Conservation (phyloP, 2,888 invertebrate genomes). For the Andricus curvator region DNA sequence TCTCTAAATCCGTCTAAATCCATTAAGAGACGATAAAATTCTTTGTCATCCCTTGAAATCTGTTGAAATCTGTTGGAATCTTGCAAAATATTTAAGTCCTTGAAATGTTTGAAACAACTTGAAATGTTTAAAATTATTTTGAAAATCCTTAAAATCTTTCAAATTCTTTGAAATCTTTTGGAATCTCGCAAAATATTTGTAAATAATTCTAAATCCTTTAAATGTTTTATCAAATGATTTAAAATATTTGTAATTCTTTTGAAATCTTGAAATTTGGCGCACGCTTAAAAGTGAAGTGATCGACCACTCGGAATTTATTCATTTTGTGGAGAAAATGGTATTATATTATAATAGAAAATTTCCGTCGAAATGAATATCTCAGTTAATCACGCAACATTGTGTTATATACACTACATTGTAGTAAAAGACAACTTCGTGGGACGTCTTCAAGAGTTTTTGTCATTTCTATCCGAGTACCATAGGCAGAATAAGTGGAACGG, state of each 20-base stretch:
- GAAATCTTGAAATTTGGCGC: too few relatives aligned
- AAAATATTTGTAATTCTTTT: background rate
- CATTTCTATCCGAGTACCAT: background rate
- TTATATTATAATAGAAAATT: background rate
- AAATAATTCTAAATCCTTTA: too few relatives aligned
- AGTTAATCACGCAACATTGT: background rate
- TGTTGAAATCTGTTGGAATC: too few relatives aligned
- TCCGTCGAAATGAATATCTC: background rate
- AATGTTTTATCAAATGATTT: background rate
- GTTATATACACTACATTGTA: background rate
- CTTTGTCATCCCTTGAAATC: too few relatives aligned
- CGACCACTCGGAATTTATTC: background rate
- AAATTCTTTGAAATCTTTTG: too few relatives aligned
- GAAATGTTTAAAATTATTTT: too few relatives aligned
- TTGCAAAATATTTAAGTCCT: too few relatives aligned
- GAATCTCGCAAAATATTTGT: too few relatives aligned
- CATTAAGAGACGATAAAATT: too few relatives aligned
- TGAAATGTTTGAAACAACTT: too few relatives aligned
- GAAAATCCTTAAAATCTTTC: too few relatives aligned
- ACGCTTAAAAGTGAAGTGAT: background rate
- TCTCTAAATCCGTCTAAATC: too few relatives aligned
- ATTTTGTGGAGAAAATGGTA: background rate
- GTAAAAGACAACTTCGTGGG: background rate
- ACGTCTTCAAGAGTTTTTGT: background rate
- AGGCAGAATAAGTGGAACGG: background rate